phyloP scores from a whole-genome alignment of 2,797 vertebrate species.

The Myotis vivesi region DNA sequence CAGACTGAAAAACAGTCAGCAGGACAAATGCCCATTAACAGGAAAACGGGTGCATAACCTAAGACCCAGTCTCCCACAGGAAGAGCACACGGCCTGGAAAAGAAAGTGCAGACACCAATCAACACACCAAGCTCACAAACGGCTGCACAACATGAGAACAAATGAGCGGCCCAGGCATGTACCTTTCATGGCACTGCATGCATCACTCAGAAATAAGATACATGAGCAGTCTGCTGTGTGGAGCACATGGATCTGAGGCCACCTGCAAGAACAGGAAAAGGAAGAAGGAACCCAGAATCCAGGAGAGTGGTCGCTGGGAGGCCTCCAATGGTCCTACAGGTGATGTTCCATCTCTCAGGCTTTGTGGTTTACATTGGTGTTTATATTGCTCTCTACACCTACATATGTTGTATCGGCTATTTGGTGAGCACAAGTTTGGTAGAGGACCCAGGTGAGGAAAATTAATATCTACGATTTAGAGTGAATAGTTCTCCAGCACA shows the following conservation, averaged over 20 bases:
- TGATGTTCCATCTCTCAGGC: neutral
- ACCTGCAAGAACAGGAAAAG: neutral
- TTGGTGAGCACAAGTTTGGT: neutral
- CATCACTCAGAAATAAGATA: neutral
- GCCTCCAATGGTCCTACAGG: neutral
- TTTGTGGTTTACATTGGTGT: neutral
- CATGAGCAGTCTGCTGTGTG: neutral
- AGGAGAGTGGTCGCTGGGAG: neutral
- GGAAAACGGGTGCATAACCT: neutral
- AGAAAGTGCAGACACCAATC: neutral
- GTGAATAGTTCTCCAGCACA: fast-evolving
- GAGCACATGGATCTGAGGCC: neutral
- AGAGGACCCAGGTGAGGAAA: neutral
- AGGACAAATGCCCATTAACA: neutral
- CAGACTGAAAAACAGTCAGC: neutral
- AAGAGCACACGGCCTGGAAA: neutral
- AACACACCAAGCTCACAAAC: neutral
- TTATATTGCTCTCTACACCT: neutral
- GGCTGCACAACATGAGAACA: neutral
- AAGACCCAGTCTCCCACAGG: neutral
- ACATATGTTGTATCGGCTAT: neutral
- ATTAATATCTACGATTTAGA: neutral
- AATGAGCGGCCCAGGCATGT: neutral
- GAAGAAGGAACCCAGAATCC: neutral
- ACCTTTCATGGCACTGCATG: neutral